Percentiles rank a stretch among this genome's conserved stretches.
phyloP scores from a whole-genome alignment of 2,888 invertebrate species.

The Buathra laborator region DNA sequence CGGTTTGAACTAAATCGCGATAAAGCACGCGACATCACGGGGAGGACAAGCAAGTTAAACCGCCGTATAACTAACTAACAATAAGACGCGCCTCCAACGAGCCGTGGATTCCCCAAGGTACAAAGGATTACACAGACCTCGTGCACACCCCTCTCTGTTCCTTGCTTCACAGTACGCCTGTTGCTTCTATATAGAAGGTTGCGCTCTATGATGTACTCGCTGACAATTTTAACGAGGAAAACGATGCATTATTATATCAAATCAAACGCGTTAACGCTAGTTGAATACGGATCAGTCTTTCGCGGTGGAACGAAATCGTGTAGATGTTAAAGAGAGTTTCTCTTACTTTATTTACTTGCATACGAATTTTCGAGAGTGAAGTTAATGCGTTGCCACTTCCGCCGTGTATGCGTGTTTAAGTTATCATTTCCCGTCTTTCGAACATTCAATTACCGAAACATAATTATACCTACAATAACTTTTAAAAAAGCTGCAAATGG shows the following conservation, averaged over 20 bases:
- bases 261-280: neutral
- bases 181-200: slow-evolving; percentile 49
- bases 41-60: slow-evolving; percentile 38
- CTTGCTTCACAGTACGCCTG: slow-evolving; percentile 41
- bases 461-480: no score
- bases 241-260: neutral
- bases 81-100: slow-evolving; percentile 43
- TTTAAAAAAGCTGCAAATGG: no score
- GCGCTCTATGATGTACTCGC: slow-evolving; percentile 3
- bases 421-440: no score
- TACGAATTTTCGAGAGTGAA: slow-evolving; percentile 9
- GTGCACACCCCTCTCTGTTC: slow-evolving; percentile 3
- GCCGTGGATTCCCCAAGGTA: slow-evolving; percentile 45
- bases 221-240: slow-evolving; percentile 32
- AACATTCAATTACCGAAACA: no score
- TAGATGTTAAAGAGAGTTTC: neutral
- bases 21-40: slow-evolving; percentile 29
- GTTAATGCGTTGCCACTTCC: neutral
- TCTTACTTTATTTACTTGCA: neutral
- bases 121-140: slow-evolving; percentile 56
- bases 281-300: neutral
- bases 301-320: neutral
- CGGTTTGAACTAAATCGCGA: slow-evolving; percentile 21
- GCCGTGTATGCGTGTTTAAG: no score
- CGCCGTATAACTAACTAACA: slow-evolving; percentile 49